Evolutionary conservation across 2,113 vertebrate genomes (phyloP).

Genomic region (Petrocephalus microphthalmus): DNA sequence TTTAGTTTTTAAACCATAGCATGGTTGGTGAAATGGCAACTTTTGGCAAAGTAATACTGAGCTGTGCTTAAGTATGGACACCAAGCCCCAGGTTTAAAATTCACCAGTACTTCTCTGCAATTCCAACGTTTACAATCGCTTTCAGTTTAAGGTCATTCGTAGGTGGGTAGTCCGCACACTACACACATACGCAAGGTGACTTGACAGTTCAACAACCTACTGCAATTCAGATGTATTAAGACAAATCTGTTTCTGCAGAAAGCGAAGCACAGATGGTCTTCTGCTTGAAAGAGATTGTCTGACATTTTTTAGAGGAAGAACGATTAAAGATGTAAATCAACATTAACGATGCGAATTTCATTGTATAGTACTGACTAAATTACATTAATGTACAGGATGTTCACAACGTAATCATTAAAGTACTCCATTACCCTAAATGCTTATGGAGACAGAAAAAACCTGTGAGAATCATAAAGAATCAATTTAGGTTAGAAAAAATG

Average conservation of each 20-base stretch:
- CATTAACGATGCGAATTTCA: neutral
- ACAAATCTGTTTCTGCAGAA: neutral
- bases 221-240: neutral
- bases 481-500: neutral
- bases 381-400: neutral
- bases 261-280: neutral
- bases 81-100: neutral
- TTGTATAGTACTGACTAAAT: neutral
- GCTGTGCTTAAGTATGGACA: neutral
- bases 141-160: neutral
- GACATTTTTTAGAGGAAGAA: neutral
- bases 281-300: neutral
- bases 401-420: neutral
- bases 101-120: neutral
- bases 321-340: neutral
- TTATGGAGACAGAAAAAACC: neutral
- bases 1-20: neutral
- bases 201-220: neutral
- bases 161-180: neutral
- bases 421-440: neutral
- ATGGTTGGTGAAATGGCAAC: neutral
- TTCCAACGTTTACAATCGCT: neutral
- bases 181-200: neutral
- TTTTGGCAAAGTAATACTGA: neutral
- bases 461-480: neutral